Evolutionary conservation across 53 echinoderm and acorn worm genomes (phyloP).

Genomic region (Paracentrotus lividus): DNA sequence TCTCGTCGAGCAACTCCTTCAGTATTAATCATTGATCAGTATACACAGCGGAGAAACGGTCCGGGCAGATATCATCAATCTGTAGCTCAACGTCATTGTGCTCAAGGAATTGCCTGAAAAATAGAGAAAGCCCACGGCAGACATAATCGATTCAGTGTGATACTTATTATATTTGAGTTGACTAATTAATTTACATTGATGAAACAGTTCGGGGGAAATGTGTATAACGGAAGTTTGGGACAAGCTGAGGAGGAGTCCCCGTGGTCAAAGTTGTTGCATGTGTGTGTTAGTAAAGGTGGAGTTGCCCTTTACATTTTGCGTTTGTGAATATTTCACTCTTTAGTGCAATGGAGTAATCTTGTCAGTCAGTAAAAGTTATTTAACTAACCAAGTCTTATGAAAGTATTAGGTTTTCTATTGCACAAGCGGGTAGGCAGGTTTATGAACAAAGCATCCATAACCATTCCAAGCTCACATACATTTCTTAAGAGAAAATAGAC

Average conservation of each 20-base stretch:
- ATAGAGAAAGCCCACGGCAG: not conserved
- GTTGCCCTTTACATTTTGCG: not conserved
- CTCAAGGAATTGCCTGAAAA: not conserved
- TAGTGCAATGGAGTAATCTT: too few relatives aligned
- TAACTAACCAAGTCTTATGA: too few relatives aligned
- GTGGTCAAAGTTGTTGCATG: not conserved
- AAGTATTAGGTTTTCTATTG: too few relatives aligned
- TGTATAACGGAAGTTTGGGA: not conserved
- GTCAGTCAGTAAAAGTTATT: too few relatives aligned
- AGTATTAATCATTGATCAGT: conserved; percentile 38
- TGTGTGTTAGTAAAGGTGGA: not conserved
- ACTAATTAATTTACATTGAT: conserved; percentile 34
- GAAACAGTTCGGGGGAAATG: not conserved
- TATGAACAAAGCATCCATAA: too few relatives aligned
- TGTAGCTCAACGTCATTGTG: not conserved
- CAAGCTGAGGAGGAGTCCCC: not conserved
- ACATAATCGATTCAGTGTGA: not conserved
- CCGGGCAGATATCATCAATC: not conserved
- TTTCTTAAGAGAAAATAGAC: too few relatives aligned
- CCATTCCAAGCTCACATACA: too few relatives aligned
- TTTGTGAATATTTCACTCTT: too few relatives aligned
- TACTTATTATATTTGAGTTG: not conserved
- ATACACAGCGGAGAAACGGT: not conserved
- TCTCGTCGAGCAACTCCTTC: not conserved
- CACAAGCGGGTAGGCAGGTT: too few relatives aligned